Conservation (phyloP, 2,113 vertebrate species). For the Pteronura brasiliensis region DNA sequence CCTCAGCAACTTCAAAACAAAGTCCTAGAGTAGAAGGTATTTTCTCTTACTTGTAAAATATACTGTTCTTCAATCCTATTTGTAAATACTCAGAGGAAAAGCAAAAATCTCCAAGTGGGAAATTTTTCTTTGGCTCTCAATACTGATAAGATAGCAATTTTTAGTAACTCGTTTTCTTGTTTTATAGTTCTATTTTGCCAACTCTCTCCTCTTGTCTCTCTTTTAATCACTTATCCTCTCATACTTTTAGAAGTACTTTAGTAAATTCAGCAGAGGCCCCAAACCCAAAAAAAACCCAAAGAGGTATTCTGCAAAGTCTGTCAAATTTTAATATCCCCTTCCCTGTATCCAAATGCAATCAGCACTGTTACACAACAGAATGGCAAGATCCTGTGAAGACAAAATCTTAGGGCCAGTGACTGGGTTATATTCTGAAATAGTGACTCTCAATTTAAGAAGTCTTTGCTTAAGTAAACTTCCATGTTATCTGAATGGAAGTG, state of each 20-base stretch:
- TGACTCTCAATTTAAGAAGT: background rate
- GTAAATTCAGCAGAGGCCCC: background rate
- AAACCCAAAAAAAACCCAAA: background rate
- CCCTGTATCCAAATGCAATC: background rate
- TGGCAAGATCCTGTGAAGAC: background rate
- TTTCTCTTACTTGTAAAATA: background rate
- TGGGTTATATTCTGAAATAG: background rate
- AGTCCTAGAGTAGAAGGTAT: background rate
- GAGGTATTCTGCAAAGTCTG: background rate
- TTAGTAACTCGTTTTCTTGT: background rate
- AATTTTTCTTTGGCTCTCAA: background rate
- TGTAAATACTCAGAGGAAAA: background rate
- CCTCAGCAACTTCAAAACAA: background rate
- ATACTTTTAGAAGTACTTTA: background rate
- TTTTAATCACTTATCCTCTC: background rate
- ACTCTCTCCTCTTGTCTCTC: background rate
- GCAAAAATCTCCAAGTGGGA: background rate
- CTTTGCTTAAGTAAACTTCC: background rate
- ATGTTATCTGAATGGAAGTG: background rate
- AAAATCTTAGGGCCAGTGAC: background rate
- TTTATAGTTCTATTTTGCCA: background rate
- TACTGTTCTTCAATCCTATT: background rate
- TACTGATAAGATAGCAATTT: background rate
- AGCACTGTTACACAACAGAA: background rate
- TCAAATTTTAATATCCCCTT: background rate